Conservation (phyloP, 2,113 vertebrate genomes). For the Oncorhynchus gorbuscha region DNA sequence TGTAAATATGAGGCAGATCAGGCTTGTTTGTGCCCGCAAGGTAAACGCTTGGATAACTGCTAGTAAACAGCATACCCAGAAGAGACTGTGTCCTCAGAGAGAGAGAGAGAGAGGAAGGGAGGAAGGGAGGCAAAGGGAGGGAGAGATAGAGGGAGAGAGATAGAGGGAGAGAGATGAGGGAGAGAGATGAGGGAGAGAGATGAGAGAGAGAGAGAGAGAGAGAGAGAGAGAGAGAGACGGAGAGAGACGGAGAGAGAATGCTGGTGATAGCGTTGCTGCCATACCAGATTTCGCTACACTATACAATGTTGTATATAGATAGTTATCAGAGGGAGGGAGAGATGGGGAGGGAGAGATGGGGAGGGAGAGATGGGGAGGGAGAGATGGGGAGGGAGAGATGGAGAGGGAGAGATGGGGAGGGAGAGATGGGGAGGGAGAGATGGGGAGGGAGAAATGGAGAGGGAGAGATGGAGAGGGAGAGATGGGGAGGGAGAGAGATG, state of each 20-base stretch:
- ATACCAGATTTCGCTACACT: no score
- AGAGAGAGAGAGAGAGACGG: neutral
- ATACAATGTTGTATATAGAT: no score
- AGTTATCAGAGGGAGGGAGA: neutral
- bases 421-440: no score
- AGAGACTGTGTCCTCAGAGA: slow-evolving; percentile 58
- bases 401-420: no score
- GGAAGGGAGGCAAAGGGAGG: neutral
- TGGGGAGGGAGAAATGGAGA: no score
- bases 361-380: no score
- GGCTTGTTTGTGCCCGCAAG: slow-evolving; percentile 57
- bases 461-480: no score
- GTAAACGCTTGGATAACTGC: slow-evolving; percentile 64
- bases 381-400: no score
- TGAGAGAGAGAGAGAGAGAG: neutral
- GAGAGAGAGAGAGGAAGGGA: slow-evolving; percentile 16
- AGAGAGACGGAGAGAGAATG: accelerated
- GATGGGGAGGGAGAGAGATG: no score
- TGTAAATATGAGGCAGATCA: slow-evolving; percentile 66
- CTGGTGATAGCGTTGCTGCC: no score
- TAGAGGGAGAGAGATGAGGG: neutral
- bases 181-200: slow-evolving; percentile 2
- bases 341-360: no score
- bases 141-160: neutral
- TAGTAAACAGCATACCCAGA: slow-evolving; percentile 67